phyloP scores from a whole-genome alignment of 2,797 vertebrate genomes.

The Oreochromis mossambicus region DNA sequence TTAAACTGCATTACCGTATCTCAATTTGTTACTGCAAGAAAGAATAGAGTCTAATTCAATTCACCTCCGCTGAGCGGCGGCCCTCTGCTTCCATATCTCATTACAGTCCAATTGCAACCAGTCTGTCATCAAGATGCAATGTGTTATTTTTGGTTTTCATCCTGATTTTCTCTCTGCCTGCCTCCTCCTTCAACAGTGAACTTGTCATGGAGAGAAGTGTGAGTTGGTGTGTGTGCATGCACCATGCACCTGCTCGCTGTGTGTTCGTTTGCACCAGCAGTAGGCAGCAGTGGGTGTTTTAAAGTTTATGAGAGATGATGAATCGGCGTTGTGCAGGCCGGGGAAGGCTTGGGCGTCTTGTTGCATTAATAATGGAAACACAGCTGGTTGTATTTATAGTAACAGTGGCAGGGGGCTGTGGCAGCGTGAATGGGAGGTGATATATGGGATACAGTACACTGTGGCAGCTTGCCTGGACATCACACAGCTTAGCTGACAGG shows the following conservation, averaged over 20 bases:
- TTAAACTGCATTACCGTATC: not conserved
- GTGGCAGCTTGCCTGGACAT: slow-evolving; percentile 49
- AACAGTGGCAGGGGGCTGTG: slow-evolving; percentile 33
- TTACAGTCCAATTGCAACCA: slow-evolving; percentile 7
- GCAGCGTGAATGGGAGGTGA: slow-evolving; percentile 51
- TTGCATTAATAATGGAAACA: slow-evolving; percentile 81
- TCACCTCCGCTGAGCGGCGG: not conserved
- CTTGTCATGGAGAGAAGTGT: slow-evolving; percentile 23
- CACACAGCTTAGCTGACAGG: slow-evolving; percentile 49
- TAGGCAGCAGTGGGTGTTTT: slow-evolving; percentile 61
- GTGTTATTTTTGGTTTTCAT: slow-evolving; percentile 45
- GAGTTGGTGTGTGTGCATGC: slow-evolving; percentile 31
- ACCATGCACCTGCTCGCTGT: slow-evolving; percentile 11
- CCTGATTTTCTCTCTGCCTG: not conserved
- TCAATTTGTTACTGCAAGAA: not conserved
- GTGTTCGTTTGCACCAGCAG: slow-evolving; percentile 34
- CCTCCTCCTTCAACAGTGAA: slow-evolving; percentile 34
- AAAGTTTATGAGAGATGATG: slow-evolving; percentile 57
- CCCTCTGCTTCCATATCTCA: not conserved
- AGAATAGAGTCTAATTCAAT: not conserved
- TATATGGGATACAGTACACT: slow-evolving; percentile 36
- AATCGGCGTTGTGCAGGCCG: slow-evolving; percentile 40
- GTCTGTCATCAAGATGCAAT: slow-evolving; percentile 37
- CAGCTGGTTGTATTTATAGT: slow-evolving; percentile 80
- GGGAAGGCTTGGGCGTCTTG: slow-evolving; percentile 44